Evolutionary conservation across 2,888 invertebrate genomes (phyloP).

Genomic region (Cephus nigrinus): DNA sequence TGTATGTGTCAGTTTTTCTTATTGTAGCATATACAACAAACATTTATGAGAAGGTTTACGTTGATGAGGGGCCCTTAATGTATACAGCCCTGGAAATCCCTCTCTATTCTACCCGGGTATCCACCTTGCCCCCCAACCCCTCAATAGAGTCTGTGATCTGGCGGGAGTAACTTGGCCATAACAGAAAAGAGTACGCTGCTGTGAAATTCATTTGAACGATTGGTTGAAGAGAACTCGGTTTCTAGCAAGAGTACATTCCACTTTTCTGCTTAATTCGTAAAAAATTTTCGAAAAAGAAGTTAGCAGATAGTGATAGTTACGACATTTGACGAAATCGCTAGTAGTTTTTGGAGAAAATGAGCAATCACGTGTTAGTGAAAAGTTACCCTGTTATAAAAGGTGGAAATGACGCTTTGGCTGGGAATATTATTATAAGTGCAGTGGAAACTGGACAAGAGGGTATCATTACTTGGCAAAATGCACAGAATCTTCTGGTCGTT

Average conservation of each 20-base stretch:
- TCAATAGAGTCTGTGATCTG: not conserved
- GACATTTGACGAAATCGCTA: not conserved
- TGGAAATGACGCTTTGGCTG: constrained; percentile 10
- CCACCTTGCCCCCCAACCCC: not conserved
- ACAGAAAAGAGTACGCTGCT: not conserved
- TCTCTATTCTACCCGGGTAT: not conserved
- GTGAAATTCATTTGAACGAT: not conserved
- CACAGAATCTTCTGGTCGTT: constrained; percentile 47
- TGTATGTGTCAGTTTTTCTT: too few species aligned
- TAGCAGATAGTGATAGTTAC: not conserved
- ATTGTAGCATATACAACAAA: too few species aligned
- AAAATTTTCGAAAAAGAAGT: not conserved
- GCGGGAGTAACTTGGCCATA: constrained; percentile 3
- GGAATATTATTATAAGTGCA: constrained; percentile 13
- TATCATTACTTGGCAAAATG: constrained; percentile 36
- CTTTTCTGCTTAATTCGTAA: not conserved
- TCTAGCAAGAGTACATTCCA: not conserved
- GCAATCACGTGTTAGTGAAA: constrained; percentile 26
- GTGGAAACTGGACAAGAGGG: constrained; percentile 22
- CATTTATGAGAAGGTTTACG: not conserved
- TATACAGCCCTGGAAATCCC: not conserved
- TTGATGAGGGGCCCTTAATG: not conserved
- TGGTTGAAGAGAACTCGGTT: not conserved
- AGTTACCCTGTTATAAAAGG: not conserved
- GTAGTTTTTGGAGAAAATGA: constrained; percentile 28